Base-by-base conservation (phyloP, 2,888 invertebrate species). In the Lymantria dispar region DNA sequence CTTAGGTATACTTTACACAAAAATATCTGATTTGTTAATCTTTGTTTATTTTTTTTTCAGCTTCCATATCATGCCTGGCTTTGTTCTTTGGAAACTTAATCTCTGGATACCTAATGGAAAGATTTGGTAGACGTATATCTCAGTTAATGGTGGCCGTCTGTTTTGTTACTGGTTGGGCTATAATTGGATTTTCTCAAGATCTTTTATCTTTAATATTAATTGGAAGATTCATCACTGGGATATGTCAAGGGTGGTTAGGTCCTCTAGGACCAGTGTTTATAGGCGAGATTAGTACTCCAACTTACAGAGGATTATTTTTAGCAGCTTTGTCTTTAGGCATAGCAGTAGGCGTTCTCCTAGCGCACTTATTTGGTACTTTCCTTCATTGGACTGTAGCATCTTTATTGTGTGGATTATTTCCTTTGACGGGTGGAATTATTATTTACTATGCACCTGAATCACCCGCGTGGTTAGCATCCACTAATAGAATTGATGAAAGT, bases 391-490 rank as follows among this genome's bases (percentile, higher is more conserved):
- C 91, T 61, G 75, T 86, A 11, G 91, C 93, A 0, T 93, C 94
- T 0, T 72, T 93, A 8, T 73, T 94, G 0, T 92, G 93, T 65
- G 91, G 91, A 14, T 48, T 83, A n/a, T 85, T 93, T 37, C 93
- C 94, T 0, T 61, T 93, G 3, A 51, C 92, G 1, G 92, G 92
- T 54, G 91, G 92, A 47, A 61, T 93, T 0, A 83, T 94, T 12
- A 78, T 94, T 13, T 83, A 90, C 22, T 91, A 92, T 15, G 86
- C 94, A n/a, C 94, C 94, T 0, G 95, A 96, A 80, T 93, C 95
- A 22, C 95, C 95, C 0, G 90, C 92, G 12, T 96, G 95, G 95
- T 72, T 95, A 33, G 92, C 94, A 7, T 92, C 93, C 5, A 93
- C 92, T 62, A 93, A 93, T 13, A 85, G 91, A 51, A 80, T 90